Percentiles rank a stretch among this genome's conserved stretches.
phyloP scores from a whole-genome alignment of 2,797 vertebrate genomes.

The Onychomys torridus region DNA sequence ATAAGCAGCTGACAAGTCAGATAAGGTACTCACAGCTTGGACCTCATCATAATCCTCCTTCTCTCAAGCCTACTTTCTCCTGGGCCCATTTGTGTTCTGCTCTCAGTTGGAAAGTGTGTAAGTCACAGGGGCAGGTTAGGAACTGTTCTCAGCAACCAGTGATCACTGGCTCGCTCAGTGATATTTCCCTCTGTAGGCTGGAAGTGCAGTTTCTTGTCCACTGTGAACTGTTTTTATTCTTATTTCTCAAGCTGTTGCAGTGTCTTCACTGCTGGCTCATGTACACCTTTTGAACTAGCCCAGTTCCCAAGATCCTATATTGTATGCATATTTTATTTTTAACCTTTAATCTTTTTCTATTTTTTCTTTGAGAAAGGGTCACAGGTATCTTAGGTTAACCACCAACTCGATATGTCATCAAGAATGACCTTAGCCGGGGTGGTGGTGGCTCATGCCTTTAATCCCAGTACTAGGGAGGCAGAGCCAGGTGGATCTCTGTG shows the following conservation, averaged over 20 bases:
- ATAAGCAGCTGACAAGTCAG: neutral
- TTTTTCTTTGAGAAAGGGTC: neutral
- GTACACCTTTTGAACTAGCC: neutral
- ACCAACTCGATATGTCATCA: neutral
- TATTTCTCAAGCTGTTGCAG: neutral
- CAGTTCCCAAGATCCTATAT: slow-evolving; percentile 1
- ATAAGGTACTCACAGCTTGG: neutral
- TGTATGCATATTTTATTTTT: neutral
- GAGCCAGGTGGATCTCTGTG: too few species aligned
- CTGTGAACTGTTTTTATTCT: neutral
- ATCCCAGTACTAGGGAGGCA: too few species aligned
- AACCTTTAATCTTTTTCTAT: neutral
- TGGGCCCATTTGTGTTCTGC: neutral
- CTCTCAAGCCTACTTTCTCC: neutral
- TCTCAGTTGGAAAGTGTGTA: neutral
- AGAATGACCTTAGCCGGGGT: neutral
- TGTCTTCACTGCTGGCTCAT: neutral
- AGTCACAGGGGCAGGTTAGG: neutral
- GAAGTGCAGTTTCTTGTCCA: neutral
- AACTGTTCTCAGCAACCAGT: neutral
- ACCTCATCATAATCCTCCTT: neutral
- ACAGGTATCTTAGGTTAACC: neutral
- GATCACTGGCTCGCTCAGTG: neutral
- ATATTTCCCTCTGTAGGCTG: neutral
- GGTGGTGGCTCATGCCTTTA: too few species aligned